A percentile compares a stretch with the other conserved stretches of the same genome.
Evolutionary conservation across 2,797 vertebrate genomes (phyloP).

Genomic region (Acomys russatus): DNA sequence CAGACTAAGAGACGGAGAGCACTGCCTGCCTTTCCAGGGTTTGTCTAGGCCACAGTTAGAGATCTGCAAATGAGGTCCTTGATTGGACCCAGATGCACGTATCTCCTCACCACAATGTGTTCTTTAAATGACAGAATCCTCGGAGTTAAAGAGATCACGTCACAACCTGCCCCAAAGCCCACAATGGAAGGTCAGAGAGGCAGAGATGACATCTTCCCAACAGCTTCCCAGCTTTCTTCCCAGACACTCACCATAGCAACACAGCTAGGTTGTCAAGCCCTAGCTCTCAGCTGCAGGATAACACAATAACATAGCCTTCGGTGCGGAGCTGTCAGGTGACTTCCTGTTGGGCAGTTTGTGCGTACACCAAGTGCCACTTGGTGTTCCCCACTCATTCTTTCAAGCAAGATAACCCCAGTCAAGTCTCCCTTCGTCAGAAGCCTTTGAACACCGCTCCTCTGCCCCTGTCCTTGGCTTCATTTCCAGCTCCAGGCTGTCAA

Average conservation of each 20-base stretch:
- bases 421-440: conserved; percentile 2
- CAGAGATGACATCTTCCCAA: conserved; percentile 43
- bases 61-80: neutral
- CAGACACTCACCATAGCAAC: neutral
- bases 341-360: neutral
- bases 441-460: neutral
- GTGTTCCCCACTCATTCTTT: no score
- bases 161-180: neutral
- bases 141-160: neutral
- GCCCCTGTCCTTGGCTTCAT: no score
- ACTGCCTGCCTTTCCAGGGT: neutral
- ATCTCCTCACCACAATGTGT: neutral
- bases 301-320: neutral
- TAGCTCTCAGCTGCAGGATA: neutral
- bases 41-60: neutral
- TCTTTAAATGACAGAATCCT: conserved; percentile 43
- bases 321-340: neutral
- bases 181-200: neutral
- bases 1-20: neutral
- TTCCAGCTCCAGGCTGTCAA: no score
- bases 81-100: neutral
- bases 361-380: neutral
- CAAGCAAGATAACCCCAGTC: neutral
- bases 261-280: neutral
- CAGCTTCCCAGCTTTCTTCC: neutral